Percentiles rank a stretch among this genome's conserved stretches.
These are phyloP conservation scores for Odocoileus hemionus DNA, from an alignment of 2,113 vertebrate genomes.

Conservation along the genomic window DNA sequence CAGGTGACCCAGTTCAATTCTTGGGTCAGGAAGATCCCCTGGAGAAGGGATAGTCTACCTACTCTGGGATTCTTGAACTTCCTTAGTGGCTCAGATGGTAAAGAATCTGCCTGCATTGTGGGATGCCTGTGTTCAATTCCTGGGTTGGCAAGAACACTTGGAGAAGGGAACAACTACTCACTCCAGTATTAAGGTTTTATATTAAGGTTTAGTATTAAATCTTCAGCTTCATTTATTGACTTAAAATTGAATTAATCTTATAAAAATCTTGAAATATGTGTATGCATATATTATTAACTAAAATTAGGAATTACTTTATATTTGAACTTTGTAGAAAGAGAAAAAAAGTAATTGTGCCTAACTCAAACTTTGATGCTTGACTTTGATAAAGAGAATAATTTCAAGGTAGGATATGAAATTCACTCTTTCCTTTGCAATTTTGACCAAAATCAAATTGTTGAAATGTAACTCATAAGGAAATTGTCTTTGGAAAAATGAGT, in stretches of 20 bases:
- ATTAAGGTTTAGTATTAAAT: background rate
- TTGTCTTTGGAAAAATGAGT: background rate
- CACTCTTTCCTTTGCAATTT: background rate
- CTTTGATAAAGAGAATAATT: conserved; percentile 21
- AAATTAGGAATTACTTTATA: conserved; percentile 27
- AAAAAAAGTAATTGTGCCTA: background rate
- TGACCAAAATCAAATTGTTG: background rate
- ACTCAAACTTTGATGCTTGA: background rate
- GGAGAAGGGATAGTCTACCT: background rate
- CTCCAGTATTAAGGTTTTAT: background rate
- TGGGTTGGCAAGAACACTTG: background rate
- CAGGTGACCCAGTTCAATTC: background rate
- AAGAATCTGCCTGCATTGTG: background rate
- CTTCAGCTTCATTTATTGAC: background rate
- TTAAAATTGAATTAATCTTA: conserved; percentile 26
- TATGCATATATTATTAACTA: conserved; percentile 34
- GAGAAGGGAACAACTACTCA: background rate
- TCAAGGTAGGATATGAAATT: conserved; percentile 28
- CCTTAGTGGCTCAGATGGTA: background rate
- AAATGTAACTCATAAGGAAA: background rate
- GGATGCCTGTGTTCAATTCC: background rate
- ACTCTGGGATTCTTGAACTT: background rate
- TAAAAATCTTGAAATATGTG: background rate
- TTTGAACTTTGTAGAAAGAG: conserved; percentile 38
- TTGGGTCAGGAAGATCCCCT: background rate